Percentiles rank a stretch among this genome's conserved stretches.
These are phyloP conservation scores for Nephotettix cincticeps DNA, from an alignment of 1,140 invertebrate species.

Conservation along the genomic window DNA sequence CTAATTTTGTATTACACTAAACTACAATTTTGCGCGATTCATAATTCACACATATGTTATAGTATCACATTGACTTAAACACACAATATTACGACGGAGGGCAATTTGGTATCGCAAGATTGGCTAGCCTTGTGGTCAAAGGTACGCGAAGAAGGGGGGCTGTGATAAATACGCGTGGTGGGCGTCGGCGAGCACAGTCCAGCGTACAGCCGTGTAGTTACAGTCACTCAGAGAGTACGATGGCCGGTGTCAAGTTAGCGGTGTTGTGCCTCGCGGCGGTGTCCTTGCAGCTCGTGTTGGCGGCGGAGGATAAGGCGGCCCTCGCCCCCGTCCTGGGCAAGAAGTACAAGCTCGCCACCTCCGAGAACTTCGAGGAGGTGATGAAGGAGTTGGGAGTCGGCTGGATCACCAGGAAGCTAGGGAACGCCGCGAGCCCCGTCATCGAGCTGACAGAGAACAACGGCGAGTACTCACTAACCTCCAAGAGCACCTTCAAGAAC, in stretches of 20 bases:
- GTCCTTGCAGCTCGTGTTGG: not conserved
- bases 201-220: too few relatives aligned
- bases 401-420: conserved; percentile 72
- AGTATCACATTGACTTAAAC: too few relatives aligned
- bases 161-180: too few relatives aligned
- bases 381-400: conserved; percentile 54
- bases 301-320: not conserved
- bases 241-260: not conserved
- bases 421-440: conserved; percentile 67
- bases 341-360: conserved; percentile 70
- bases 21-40: too few relatives aligned
- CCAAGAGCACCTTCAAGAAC: conserved; percentile 83
- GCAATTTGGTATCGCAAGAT: too few relatives aligned
- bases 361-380: conserved; percentile 81
- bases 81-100: too few relatives aligned
- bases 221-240: not conserved
- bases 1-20: too few relatives aligned
- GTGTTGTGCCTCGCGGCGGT: not conserved
- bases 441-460: conserved; percentile 70
- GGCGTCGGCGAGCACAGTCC: too few relatives aligned
- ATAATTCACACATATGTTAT: too few relatives aligned
- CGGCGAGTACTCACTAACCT: conserved; percentile 69
- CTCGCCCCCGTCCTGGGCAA: conserved; percentile 52
- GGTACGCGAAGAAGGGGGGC: too few relatives aligned
- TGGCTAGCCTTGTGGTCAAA: too few relatives aligned